Percentiles rank a stretch among this genome's conserved stretches.
These are phyloP conservation scores for Austrofundulus limnaeus DNA, from an alignment of 2,113 vertebrate genomes.

Conservation along the genomic window DNA sequence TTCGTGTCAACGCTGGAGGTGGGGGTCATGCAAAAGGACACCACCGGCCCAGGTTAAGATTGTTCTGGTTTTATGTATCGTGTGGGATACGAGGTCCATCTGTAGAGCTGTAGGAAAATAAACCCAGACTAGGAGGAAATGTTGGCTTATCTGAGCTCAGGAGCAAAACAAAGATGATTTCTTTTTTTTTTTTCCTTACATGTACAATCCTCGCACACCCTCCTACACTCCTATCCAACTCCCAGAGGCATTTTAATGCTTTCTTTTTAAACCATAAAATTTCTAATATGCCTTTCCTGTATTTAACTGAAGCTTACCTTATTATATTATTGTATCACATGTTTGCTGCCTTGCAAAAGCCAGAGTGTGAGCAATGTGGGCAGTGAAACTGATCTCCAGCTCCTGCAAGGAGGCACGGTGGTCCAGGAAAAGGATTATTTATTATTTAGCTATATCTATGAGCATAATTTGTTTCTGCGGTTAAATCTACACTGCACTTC, in stretches of 20 bases:
- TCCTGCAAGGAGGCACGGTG: constrained; percentile 42
- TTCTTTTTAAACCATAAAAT: constrained; percentile 64
- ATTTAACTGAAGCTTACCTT: constrained; percentile 68
- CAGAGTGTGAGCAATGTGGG: constrained; percentile 62
- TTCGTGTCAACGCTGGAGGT: constrained; percentile 57
- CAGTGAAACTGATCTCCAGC: constrained; percentile 35
- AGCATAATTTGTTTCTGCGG: constrained; percentile 47
- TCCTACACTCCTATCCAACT: constrained; percentile 51
- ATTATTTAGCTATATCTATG: constrained; percentile 56
- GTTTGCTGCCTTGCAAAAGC: constrained; percentile 50
- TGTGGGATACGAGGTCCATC: constrained; percentile 58
- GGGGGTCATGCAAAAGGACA: constrained; percentile 67
- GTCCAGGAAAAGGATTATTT: constrained; percentile 62
- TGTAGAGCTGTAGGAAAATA: constrained; percentile 71
- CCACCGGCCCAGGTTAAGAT: constrained; percentile 58
- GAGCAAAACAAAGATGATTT: constrained; percentile 41
- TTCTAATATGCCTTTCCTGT: constrained; percentile 61
- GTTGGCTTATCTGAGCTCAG: constrained; percentile 77
- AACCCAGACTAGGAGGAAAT: constrained; percentile 72
- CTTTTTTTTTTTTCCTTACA: constrained; percentile 12
- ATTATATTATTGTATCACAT: constrained; percentile 65
- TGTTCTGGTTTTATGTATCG: constrained; percentile 55
- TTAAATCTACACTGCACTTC: constrained; percentile 42
- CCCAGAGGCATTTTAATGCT: constrained; percentile 61
- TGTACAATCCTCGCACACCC: constrained; percentile 57